Base-by-base conservation (phyloP, 2,797 vertebrate species). In the Melanotaenia pygmaea region DNA sequence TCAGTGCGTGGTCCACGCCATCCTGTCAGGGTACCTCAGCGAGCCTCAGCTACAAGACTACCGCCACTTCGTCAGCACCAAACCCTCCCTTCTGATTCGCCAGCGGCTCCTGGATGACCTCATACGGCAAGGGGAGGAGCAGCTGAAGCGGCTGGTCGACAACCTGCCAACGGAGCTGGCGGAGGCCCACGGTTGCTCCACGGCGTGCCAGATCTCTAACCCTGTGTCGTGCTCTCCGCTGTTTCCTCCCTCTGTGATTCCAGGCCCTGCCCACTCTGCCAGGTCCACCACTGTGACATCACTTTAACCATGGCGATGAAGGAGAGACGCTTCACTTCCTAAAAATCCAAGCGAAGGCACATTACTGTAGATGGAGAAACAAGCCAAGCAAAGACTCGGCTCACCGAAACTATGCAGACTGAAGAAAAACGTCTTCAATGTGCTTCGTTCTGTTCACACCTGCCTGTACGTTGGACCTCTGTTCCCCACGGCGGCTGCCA, bases 21-120 rank as follows among this genome's bases (percentile, higher is more conserved):
- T 99, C 89, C 92, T 99, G 87, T 86, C 93, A 45, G 88, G 92
- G 71, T 95, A 96, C 94, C 93, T 99, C 69, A 94, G 91, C 0
- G 76, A 84, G 1, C 86, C 92, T 0, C 96, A 99, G 81, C 96
- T 99, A 30, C 93, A 85, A 26, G 95, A 97, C 71, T 98, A 98
- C 92, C 95, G 94, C 76, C 94, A 78, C 66, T 97, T 96, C 22
- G 96, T 99, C 78, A 95, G 94, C 77, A 89, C 95, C 92, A 99
- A 96, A 85, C 97, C 98, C 0, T 95, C 95, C 0, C 95, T 98
- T 20, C 94, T 99, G 80, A 97, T 98, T 16, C 95, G 96, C 87
- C 97, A 97, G 84, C 94, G 98, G 1, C 94, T 96, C 89, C 94
- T 99, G 5, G 98, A 99, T 0, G 96, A 99, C 86, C 96, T 97